Conservation (phyloP, 2,888 invertebrate species). For the Aquatica leii region DNA sequence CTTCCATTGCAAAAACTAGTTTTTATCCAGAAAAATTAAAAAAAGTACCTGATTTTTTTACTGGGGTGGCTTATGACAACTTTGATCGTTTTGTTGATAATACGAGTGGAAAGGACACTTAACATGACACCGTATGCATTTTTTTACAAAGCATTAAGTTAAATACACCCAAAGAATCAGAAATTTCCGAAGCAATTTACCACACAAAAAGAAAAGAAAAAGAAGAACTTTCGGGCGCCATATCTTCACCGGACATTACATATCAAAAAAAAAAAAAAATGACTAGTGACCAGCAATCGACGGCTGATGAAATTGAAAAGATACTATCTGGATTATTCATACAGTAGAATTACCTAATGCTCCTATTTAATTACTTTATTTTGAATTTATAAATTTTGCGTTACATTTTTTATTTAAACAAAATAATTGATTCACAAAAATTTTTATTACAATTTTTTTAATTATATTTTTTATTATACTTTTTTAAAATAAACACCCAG, state of each 20-base stretch:
- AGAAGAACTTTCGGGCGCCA: conserved; percentile 1
- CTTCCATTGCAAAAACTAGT: conserved; percentile 30
- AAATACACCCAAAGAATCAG: not conserved
- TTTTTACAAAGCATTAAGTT: conserved; percentile 20
- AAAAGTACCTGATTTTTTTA: conserved; percentile 36
- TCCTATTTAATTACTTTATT: no score
- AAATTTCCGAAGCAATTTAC: not conserved
- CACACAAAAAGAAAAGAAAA: conserved; percentile 1
- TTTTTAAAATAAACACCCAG: no score
- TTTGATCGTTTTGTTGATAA: conserved; percentile 25
- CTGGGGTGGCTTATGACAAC: conserved; percentile 38
- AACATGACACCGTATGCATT: conserved; percentile 37
- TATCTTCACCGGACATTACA: not conserved
- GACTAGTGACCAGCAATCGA: not conserved
- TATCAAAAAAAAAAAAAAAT: not conserved
- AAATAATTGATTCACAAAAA: no score
- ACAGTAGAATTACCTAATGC: no score
- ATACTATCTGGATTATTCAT: no score
- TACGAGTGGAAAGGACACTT: conserved; percentile 28
- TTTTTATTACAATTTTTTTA: no score
- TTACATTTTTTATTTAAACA: no score
- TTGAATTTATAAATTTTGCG: no score
- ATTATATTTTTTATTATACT: no score
- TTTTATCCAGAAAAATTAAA: conserved; percentile 44
- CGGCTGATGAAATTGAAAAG: not conserved